phyloP scores from a whole-genome alignment of 2,888 invertebrate species.

The Lissocephala sabroskyi region DNA sequence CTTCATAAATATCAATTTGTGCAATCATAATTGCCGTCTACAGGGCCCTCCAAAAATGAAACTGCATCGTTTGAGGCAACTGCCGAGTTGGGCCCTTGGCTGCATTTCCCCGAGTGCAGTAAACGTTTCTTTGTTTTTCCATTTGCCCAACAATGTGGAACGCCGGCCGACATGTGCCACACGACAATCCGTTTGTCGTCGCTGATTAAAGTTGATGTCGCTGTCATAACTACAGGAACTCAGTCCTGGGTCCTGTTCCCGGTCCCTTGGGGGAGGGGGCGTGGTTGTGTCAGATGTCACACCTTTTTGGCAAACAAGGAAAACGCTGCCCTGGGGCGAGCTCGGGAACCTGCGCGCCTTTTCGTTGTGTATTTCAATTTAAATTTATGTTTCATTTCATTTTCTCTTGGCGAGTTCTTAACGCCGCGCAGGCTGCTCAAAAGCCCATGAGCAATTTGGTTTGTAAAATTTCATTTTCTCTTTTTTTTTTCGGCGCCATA shows the following conservation, averaged over 20 bases:
- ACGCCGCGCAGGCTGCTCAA: conserved; percentile 50
- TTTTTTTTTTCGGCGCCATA: conserved; percentile 13
- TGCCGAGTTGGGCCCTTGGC: too few relatives aligned
- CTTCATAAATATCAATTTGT: conserved; percentile 69
- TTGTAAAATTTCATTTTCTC: conserved; percentile 50
- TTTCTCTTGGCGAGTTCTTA: conserved; percentile 30
- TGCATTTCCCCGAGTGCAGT: too few relatives aligned
- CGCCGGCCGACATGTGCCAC: conserved; percentile 10
- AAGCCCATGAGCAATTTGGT: conserved; percentile 57
- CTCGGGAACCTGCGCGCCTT: conserved; percentile 16
- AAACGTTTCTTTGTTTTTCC: conserved; percentile 39
- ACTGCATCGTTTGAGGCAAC: too few relatives aligned
- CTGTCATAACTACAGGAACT: conserved; percentile 22
- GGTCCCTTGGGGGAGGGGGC: not conserved
- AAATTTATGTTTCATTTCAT: conserved; percentile 54
- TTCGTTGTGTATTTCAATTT: conserved; percentile 36
- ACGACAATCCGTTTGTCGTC: not conserved
- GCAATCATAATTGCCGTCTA: conserved; percentile 67
- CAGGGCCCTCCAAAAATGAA: too few relatives aligned
- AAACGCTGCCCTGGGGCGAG: conserved; percentile 21
- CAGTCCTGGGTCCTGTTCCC: not conserved
- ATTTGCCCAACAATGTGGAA: conserved; percentile 62
- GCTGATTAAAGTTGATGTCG: conserved; percentile 41
- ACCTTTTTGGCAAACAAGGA: conserved; percentile 24
- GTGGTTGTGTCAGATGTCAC: conserved; percentile 26